Evolutionary conservation across 2,797 vertebrate species (phyloP).

Genomic region (Tauraco hartlaubi): DNA sequence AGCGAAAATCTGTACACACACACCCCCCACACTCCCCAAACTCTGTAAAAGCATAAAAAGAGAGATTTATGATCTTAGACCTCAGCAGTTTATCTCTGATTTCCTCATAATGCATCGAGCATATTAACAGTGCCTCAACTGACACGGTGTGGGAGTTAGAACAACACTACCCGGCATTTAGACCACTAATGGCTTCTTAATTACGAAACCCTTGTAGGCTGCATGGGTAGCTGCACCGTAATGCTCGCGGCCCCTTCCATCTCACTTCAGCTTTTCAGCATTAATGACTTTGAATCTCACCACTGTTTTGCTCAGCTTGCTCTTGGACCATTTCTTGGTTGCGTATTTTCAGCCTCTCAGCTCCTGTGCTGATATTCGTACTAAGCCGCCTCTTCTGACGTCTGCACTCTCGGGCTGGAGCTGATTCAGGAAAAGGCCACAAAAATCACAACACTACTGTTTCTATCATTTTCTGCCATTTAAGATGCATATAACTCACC

Average conservation of each 20-base stretch:
- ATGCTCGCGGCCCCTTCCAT: background rate
- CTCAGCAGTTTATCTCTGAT: background rate
- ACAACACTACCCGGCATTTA: background rate
- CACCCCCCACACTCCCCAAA: background rate
- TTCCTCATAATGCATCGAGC: background rate
- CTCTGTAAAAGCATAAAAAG: background rate
- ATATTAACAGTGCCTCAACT: background rate
- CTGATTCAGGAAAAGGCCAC: background rate
- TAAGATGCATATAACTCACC: background rate
- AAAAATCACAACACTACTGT: background rate
- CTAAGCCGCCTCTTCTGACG: background rate
- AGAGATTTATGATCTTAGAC: background rate
- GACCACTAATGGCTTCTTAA: slow-evolving; percentile 28
- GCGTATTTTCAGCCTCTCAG: background rate
- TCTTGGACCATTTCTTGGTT: background rate
- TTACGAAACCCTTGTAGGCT: background rate
- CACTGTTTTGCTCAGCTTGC: background rate
- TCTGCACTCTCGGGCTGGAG: slow-evolving; percentile 20
- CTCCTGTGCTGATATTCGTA: background rate
- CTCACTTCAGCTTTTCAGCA: background rate
- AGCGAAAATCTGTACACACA: background rate
- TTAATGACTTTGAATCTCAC: background rate
- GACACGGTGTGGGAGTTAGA: slow-evolving; percentile 3
- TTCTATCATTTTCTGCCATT: background rate
- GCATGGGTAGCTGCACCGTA: background rate